phyloP scores from a whole-genome alignment of 2,888 invertebrate genomes.

The Eupithecia vulgata region DNA sequence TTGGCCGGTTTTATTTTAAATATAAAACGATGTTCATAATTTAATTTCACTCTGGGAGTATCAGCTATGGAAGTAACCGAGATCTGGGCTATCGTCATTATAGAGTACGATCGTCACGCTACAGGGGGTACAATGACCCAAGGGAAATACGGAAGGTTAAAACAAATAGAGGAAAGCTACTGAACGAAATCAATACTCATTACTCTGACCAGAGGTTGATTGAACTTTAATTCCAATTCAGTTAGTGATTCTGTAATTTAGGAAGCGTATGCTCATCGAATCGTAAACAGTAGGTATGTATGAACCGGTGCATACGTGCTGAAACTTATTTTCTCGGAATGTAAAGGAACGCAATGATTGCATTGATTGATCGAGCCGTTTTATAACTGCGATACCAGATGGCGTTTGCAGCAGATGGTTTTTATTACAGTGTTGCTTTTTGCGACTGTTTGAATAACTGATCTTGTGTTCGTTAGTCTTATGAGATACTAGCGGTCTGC shows the following conservation, averaged over 20 bases:
- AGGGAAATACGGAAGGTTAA: conserved; percentile 12
- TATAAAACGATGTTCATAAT: not conserved
- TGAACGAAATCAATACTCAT: conserved; percentile 20
- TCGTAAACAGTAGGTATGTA: not conserved
- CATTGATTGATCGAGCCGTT: not conserved
- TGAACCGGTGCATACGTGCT: not conserved
- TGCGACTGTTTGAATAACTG: conserved; percentile 7
- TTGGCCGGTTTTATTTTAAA: too few relatives aligned
- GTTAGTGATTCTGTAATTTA: conserved; percentile 12
- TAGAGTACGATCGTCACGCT: not conserved
- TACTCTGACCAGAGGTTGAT: conserved; percentile 12
- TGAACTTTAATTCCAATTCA: conserved; percentile 5
- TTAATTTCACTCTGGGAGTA: not conserved
- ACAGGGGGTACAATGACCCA: conserved; percentile 2
- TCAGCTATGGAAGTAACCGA: not conserved
- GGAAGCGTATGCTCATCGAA: not conserved
- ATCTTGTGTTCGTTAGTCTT: not conserved
- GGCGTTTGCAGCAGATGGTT: conserved; percentile 22
- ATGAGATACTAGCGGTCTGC: too few relatives aligned
- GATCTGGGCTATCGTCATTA: not conserved
- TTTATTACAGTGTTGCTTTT: conserved; percentile 16
- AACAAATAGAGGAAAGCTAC: conserved; percentile 13
- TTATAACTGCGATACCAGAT: conserved; percentile 26
- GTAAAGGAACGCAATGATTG: conserved; percentile 16
- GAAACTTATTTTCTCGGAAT: conserved; percentile 12